Conservation (phyloP, 2,888 invertebrate genomes). For the Hipparchia sbordonii region DNA sequence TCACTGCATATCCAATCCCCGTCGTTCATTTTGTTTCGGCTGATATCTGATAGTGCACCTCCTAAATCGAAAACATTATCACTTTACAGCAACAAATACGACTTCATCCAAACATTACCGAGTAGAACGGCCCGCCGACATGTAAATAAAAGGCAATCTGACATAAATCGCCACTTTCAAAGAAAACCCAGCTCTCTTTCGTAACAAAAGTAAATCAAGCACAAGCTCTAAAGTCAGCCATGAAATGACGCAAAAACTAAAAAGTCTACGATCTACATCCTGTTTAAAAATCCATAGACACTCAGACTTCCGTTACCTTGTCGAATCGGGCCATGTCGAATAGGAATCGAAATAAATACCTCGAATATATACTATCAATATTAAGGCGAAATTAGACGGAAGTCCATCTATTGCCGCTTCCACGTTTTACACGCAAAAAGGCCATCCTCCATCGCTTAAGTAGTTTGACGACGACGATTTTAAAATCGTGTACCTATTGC, state of each 20-base stretch:
- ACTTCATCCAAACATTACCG: slow-evolving; percentile 41
- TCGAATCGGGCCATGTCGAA: no score
- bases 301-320: slow-evolving; percentile 26
- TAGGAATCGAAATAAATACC: no score
- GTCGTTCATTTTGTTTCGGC: slow-evolving; percentile 75
- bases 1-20: slow-evolving; percentile 87
- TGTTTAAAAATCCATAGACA: slow-evolving; percentile 30
- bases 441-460: no score
- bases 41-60: slow-evolving; percentile 40
- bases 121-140: slow-evolving; percentile 40
- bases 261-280: slow-evolving; percentile 20
- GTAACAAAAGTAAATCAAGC: slow-evolving; percentile 69
- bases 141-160: slow-evolving; percentile 71
- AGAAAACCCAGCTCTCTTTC: slow-evolving; percentile 78
- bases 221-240: slow-evolving; percentile 76
- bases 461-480: no score
- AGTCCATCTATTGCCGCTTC: no score
- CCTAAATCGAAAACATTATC: slow-evolving; percentile 38
- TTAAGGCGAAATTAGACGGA: no score
- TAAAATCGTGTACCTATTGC: no score
- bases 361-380: no score
- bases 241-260: slow-evolving; percentile 43
- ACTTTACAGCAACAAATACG: slow-evolving; percentile 37
- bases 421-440: no score
- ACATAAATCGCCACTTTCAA: slow-evolving; percentile 64